Percentiles rank a stretch among this genome's conserved stretches.
phyloP scores from a whole-genome alignment of 1,140 invertebrate species.

The Cylas formicarius region DNA sequence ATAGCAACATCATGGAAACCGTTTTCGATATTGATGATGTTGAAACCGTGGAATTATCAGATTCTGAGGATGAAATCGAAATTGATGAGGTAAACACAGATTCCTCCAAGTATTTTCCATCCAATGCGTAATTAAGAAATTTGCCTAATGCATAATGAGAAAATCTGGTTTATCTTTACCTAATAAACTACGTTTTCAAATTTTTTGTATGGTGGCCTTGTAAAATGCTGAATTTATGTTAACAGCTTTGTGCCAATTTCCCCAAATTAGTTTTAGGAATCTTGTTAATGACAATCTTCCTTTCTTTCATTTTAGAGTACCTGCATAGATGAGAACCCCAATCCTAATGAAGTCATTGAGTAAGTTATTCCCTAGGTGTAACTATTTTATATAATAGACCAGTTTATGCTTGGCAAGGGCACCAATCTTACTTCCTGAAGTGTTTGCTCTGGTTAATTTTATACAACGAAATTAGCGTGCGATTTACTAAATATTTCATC shows the following conservation, averaged over 20 bases:
- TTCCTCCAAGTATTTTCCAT: constrained; percentile 7
- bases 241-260: no score
- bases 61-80: constrained; percentile 62
- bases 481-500: constrained; percentile 5
- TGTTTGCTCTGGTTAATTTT: not conserved
- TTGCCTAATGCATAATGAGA: constrained; percentile 14
- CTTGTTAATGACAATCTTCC: no score
- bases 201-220: constrained; percentile 13
- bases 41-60: constrained; percentile 39
- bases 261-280: no score
- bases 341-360: constrained; percentile 68
- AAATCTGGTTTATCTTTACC: constrained; percentile 8
- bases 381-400: not conserved
- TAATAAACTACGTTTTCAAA: constrained; percentile 1
- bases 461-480: not conserved
- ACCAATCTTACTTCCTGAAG: not conserved
- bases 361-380: constrained; percentile 49
- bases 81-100: constrained; percentile 61
- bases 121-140: constrained; percentile 16
- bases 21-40: constrained; percentile 85
- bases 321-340: constrained; percentile 69
- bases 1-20: constrained; percentile 55
- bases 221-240: constrained; percentile 19
- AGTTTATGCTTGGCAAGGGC: not conserved
- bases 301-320: constrained; percentile 52